Percentiles rank a stretch among this genome's conserved stretches.
Conservation (phyloP, 2,797 vertebrate species). For the Malurus leucopterus region DNA sequence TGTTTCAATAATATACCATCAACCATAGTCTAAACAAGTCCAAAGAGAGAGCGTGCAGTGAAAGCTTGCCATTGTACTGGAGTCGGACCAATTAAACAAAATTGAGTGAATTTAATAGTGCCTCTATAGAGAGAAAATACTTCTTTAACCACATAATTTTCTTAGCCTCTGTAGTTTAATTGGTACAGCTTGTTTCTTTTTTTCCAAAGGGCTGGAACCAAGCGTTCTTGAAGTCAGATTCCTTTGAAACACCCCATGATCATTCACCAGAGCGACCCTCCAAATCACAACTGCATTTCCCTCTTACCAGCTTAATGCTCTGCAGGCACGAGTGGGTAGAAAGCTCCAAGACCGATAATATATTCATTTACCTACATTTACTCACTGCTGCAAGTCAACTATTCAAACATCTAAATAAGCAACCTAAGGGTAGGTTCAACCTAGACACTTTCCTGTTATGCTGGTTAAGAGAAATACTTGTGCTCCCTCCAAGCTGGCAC, state of each 20-base stretch:
- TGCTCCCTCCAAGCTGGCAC: conserved; percentile 24
- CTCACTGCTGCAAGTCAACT: background rate
- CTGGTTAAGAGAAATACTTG: conserved; percentile 4
- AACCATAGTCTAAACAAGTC: conserved; percentile 50
- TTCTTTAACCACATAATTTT: conserved; percentile 46
- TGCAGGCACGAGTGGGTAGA: fast-evolving
- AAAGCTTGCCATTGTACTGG: conserved; percentile 28
- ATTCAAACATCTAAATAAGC: conserved; percentile 25
- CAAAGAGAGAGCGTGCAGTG: background rate
- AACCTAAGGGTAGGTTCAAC: conserved; percentile 41
- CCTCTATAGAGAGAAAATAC: conserved; percentile 6
- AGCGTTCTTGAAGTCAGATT: background rate
- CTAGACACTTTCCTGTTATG: background rate
- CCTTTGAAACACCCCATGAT: background rate
- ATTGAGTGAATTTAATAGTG: conserved; percentile 13
- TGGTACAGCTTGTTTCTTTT: background rate
- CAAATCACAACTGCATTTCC: background rate
- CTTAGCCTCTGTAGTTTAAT: conserved; percentile 8
- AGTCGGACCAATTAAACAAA: conserved; percentile 26
- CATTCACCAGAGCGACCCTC: background rate
- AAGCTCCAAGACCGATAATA: background rate
- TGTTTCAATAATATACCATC: conserved; percentile 10
- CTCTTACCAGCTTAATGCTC: background rate
- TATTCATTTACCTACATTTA: background rate
- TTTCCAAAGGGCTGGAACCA: background rate